A percentile compares a stretch with the other conserved stretches of the same genome.
phyloP scores from a whole-genome alignment of 2,888 invertebrate genomes.

The Alviniconcha strummeri region DNA sequence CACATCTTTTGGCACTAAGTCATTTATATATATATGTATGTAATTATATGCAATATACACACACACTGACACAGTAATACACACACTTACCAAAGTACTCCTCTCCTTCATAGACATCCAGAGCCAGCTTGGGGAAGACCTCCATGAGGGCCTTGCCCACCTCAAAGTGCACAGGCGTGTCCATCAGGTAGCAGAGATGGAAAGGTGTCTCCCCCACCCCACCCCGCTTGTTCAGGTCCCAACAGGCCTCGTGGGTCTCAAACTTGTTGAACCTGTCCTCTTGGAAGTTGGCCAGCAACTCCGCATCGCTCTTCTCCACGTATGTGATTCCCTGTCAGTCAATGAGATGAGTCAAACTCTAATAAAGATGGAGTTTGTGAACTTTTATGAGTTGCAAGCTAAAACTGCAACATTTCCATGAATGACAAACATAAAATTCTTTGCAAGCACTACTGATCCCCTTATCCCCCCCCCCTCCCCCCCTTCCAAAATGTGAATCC shows the following conservation, averaged over 20 bases:
- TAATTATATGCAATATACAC: not conserved
- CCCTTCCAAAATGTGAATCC: too few species aligned
- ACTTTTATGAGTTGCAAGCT: too few species aligned
- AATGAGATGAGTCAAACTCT: not conserved
- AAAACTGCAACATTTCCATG: too few species aligned
- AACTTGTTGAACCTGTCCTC: slow-evolving; percentile 60
- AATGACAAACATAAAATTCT: too few species aligned
- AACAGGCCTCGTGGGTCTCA: slow-evolving; percentile 83
- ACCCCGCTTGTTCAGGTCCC: slow-evolving; percentile 97
- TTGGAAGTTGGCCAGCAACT: slow-evolving; percentile 43
- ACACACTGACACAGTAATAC: not conserved
- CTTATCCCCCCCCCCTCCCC: too few species aligned
- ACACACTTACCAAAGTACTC: slow-evolving; percentile 88
- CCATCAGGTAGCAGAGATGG: slow-evolving; percentile 95
- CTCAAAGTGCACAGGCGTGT: slow-evolving; percentile 87
- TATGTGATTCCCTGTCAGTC: not conserved
- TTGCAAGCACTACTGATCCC: too few species aligned
- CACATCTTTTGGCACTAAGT: too few species aligned
- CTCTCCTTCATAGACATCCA: slow-evolving; percentile 97
- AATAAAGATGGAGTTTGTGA: too few species aligned
- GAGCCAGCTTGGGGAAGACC: slow-evolving; percentile 90
- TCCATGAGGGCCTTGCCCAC: slow-evolving; percentile 92
- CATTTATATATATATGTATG: not conserved
- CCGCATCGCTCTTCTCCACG: slow-evolving; percentile 21
- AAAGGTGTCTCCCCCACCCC: slow-evolving; percentile 95